Base-by-base conservation (phyloP, 2,797 vertebrate species). In the Steatocranus sp. region DNA sequence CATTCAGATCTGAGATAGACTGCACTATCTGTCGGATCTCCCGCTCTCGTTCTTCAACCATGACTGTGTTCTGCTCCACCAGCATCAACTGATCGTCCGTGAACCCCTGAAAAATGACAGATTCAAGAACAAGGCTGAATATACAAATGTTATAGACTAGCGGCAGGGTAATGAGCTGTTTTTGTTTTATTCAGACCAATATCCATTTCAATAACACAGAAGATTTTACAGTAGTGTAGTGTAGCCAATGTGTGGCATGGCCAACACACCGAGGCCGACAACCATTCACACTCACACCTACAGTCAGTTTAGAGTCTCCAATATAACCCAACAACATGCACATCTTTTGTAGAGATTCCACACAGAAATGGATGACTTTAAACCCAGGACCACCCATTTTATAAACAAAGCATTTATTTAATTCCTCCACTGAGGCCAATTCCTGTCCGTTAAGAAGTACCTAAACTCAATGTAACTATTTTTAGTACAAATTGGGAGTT, bases 1-100 rank as follows among this genome's bases (percentile, higher is more conserved):
- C 98, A 73, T 98, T 99, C 83, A 99, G 97, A 93, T 99, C 99
- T 0, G 97, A 97, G 92, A 99, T 99, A 63, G 99, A 99, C 91
- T 99, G 98, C 15, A 99, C 97, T 20, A 99, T 97, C 86, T 99
- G 98, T 25, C 97, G 94, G 76, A 99, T 98, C 94, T 99, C 98
- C 51, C 96, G 87, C 90, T 99, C 98, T 38, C 98, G 89, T 86
- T 99, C 98, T 86, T 99, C 98, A 80, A 99, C 98, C 96, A 99
- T 90, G 75, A 99, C 89, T 0, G 97, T 96, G 91, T 98, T 99
- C 90, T 98, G 97, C 81, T 98, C 97, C 88, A 99, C 97, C 94
- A 98, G 58, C 75, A 97, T 96, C 76, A 99, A 87, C 94, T 99
- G 99, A 83, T 98, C 97, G 2, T 97, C 97, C 27, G 98, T 98